Evolutionary conservation across 2,797 vertebrate genomes (phyloP).

Genomic region (Eidolon dupreanum): DNA sequence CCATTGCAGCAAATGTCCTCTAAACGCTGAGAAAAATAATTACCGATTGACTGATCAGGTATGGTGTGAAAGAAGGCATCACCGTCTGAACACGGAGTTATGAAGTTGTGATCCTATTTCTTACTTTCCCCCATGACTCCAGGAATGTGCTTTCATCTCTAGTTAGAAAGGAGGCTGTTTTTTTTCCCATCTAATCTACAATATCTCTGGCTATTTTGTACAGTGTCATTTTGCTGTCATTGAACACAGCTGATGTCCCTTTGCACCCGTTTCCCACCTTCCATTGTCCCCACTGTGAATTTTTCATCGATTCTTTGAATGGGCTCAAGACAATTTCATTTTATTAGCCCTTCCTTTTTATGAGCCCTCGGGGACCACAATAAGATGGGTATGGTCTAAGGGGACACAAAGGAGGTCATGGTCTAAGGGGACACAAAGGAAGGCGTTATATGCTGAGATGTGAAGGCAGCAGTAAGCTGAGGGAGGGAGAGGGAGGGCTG

Average conservation of each 20-base stretch:
- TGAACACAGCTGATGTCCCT: neutral
- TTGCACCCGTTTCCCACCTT: neutral
- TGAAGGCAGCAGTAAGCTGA: neutral
- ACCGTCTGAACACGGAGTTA: neutral
- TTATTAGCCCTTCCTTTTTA: neutral
- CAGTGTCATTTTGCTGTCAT: neutral
- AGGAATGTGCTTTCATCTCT: neutral
- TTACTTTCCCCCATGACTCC: neutral
- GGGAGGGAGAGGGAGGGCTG: neutral
- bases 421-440: neutral
- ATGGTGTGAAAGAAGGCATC: neutral
- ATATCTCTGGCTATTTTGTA: neutral
- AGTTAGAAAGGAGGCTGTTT: neutral
- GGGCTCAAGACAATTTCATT: neutral
- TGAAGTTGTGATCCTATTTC: neutral
- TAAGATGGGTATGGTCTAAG: neutral
- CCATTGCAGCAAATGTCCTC: neutral
- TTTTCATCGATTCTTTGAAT: constrained; percentile 10
- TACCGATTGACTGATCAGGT: neutral
- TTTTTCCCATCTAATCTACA: neutral
- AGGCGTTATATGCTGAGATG: neutral
- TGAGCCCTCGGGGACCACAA: neutral
- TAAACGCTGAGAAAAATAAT: neutral
- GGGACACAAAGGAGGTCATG: neutral
- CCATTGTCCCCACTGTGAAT: neutral